Evolutionary conservation across 2,113 vertebrate species (phyloP).

Genomic region (Brachyhypopomus gauderio): DNA sequence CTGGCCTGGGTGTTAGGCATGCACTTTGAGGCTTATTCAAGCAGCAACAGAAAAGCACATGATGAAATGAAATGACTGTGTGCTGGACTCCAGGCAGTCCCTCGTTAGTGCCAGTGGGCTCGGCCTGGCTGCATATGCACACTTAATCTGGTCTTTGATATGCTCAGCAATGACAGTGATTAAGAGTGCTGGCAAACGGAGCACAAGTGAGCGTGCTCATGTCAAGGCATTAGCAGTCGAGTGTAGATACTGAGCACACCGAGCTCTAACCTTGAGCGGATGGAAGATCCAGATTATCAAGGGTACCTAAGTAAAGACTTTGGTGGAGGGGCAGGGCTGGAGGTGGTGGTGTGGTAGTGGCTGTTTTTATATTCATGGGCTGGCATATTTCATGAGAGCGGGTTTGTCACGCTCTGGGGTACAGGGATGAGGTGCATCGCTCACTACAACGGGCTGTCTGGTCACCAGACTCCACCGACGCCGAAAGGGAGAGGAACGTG

Average conservation of each 20-base stretch:
- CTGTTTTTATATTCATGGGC: conserved; percentile 52
- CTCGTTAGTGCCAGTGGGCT: neutral
- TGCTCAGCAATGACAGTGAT: neutral
- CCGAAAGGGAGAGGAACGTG: neutral
- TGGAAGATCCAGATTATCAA: conserved; percentile 1
- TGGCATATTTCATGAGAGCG: neutral
- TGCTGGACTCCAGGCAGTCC: neutral
- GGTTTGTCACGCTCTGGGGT: neutral
- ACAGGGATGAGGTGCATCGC: neutral
- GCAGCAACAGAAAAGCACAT: neutral
- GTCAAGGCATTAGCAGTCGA: neutral
- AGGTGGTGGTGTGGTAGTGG: neutral
- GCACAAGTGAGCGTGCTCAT: neutral
- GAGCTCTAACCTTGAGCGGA: neutral
- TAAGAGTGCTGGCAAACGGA: neutral
- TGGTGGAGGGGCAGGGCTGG: neutral
- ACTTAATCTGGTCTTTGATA: neutral
- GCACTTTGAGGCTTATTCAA: neutral
- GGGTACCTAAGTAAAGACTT: conserved; percentile 3
- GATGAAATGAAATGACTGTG: too few species aligned
- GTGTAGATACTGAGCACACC: neutral
- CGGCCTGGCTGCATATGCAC: neutral
- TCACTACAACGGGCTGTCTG: conserved; percentile 1
- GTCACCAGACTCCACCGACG: neutral
- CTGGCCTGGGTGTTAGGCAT: neutral